Percentiles rank a stretch among this genome's conserved stretches.
phyloP scores from a whole-genome alignment of 2,797 vertebrate genomes.

The Sebastes diaconus region DNA sequence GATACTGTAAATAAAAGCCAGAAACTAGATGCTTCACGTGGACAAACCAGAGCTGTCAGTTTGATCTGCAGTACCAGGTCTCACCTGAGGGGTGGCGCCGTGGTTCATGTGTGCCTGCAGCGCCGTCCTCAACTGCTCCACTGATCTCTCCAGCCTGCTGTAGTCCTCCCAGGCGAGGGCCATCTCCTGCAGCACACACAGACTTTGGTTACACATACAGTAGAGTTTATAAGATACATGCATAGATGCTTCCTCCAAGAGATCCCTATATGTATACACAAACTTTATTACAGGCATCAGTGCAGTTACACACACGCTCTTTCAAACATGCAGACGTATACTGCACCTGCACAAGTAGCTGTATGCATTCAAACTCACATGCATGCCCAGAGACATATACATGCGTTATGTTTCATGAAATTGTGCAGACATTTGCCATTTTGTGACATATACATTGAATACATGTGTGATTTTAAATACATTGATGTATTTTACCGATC shows the following conservation, averaged over 20 bases:
- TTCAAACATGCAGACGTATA: neutral
- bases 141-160: slow-evolving; percentile 87
- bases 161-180: slow-evolving; percentile 93
- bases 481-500: too few relatives aligned
- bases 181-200: slow-evolving; percentile 87
- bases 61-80: neutral
- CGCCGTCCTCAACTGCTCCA: slow-evolving; percentile 86
- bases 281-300: neutral
- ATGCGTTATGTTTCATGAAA: too few relatives aligned
- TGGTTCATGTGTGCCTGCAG: slow-evolving; percentile 89
- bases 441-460: neutral
- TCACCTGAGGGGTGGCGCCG: slow-evolving; percentile 87
- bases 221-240: neutral
- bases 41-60: too few relatives aligned
- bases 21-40: neutral
- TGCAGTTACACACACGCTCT: neutral
- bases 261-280: neutral
- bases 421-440: neutral
- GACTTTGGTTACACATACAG: neutral
- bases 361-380: neutral
- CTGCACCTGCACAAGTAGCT: neutral
- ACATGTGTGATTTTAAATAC: too few relatives aligned
- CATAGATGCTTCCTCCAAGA: neutral
- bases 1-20: neutral
- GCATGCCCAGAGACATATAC: neutral